Evolutionary conservation across 1,140 invertebrate species (phyloP), one percentile per base, ranked within the genome.

Genomic region (Drosophila auraria): DNA sequence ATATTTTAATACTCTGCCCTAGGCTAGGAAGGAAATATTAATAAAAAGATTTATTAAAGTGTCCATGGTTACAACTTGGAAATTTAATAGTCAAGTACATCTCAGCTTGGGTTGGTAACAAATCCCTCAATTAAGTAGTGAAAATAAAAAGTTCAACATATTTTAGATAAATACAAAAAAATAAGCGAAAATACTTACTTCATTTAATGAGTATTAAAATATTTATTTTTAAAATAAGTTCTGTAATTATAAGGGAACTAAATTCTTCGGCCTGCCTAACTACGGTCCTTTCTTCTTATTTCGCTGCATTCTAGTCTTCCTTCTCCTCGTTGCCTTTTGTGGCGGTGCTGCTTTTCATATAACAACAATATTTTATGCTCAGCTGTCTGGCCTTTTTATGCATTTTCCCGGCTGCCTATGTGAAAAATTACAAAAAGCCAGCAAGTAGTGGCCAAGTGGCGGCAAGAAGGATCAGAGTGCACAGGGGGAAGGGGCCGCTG

Each of bases 301-400:
- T 51, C 68, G 42, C 30, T 51, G 68, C 69, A 60, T 70, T 38
- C 66, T 70, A 20, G 38, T 49, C 54, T 42, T 51, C 54, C 33
- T 27, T 9, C 68, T 20, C 38, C 11, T 36, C 23, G 38, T 25
- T 11, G 66, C 58, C 70, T 38, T 72, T 51, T 77, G 78, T 75
- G 56, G 57, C 51, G 36, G 44, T 71, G 45, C 83, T 87, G 84
- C 83, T 89, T 87, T 87, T 87, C 84, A 87, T 87, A 87, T 89
- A 89, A 89, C 83, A 89, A 87, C 83, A 87, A 89, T 89, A 89
- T 89, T 87, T 87, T 87, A 87, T 87, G 81, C 83, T 89, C 84
- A 89, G 82, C 83, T 87, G 83, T 89, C 83, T 87, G 86, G 84
- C 83, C 83, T 87, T 87, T 89, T 87, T 87, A 89, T 87, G 83